Evolutionary conservation across 2,888 invertebrate genomes (phyloP).

Genomic region (Antheraea assamensis): DNA sequence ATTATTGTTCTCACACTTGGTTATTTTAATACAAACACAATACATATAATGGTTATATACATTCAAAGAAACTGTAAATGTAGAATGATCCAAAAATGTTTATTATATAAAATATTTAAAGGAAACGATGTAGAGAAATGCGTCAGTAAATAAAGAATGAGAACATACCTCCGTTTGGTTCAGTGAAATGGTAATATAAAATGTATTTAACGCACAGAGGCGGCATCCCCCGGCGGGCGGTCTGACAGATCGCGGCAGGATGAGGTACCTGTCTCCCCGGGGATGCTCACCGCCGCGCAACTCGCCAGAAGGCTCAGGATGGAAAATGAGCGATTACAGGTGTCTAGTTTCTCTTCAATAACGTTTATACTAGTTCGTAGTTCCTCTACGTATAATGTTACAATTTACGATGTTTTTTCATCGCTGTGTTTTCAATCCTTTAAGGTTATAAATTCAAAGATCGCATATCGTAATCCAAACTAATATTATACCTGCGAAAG

Average conservation of each 20-base stretch:
- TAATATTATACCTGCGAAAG: too few species aligned
- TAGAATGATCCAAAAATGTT: background rate
- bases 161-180: conserved; percentile 4
- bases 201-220: conserved; percentile 49
- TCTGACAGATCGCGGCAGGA: conserved; percentile 75
- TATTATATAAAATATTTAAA: background rate
- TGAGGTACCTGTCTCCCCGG: conserved; percentile 78
- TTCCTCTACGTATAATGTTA: background rate
- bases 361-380: background rate
- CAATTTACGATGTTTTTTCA: background rate
- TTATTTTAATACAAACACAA: background rate
- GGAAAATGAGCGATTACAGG: conserved; percentile 89
- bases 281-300: conserved; percentile 80
- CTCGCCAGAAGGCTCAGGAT: conserved; percentile 84
- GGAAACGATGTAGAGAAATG: background rate
- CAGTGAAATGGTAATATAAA: conserved; percentile 15
- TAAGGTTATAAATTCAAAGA: background rate
- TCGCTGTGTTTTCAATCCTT: background rate
- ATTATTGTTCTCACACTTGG: background rate
- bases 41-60: background rate
- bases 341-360: conserved; percentile 31
- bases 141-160: conserved; percentile 14
- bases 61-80: background rate
- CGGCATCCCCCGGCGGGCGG: conserved; percentile 70
- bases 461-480: too few species aligned